Percentiles rank a stretch among this genome's conserved stretches.
phyloP scores from a whole-genome alignment of 2,888 invertebrate species.

The Thymelicus acteon region DNA sequence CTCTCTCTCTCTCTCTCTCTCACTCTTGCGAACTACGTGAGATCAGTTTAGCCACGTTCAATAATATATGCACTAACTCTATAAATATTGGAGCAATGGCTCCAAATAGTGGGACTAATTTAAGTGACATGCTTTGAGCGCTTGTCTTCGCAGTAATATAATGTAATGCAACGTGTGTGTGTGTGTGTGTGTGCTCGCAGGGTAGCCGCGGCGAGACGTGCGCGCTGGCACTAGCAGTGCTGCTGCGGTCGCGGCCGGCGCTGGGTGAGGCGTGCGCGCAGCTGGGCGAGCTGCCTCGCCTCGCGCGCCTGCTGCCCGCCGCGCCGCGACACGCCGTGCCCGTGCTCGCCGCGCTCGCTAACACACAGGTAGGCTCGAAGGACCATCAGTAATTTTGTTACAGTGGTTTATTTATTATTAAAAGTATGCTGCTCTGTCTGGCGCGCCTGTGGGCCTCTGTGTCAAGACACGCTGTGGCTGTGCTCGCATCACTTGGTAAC shows the following conservation, averaged over 20 bases:
- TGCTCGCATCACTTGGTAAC: slow-evolving; percentile 93
- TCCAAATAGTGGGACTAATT: too few species aligned
- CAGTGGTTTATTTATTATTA: too few species aligned
- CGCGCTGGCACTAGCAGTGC: slow-evolving; percentile 92
- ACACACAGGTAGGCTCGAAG: slow-evolving; percentile 87
- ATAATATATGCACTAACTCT: too few species aligned
- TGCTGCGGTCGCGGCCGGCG: slow-evolving; percentile 94
- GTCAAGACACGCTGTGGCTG: slow-evolving; percentile 92
- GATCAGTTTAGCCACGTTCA: too few species aligned
- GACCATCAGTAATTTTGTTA: too few species aligned
- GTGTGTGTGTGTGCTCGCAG: slow-evolving; percentile 62
- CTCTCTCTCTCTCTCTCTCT: too few species aligned
- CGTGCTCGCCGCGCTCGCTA: slow-evolving; percentile 93
- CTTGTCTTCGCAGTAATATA: too few species aligned
- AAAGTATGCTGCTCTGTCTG: slow-evolving; percentile 91
- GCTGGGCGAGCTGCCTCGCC: slow-evolving; percentile 93
- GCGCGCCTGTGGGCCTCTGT: slow-evolving; percentile 90
- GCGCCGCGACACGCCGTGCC: slow-evolving; percentile 93
- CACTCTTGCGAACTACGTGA: too few species aligned
- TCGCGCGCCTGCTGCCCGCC: slow-evolving; percentile 89
- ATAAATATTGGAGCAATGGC: too few species aligned
- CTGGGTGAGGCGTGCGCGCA: slow-evolving; percentile 95
- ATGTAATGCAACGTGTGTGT: too few species aligned
- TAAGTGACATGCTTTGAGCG: too few species aligned
- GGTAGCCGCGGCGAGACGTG: slow-evolving; percentile 91